phyloP scores from a whole-genome alignment of 2,113 vertebrate genomes.

The Ictidomys tridecemlineatus region DNA sequence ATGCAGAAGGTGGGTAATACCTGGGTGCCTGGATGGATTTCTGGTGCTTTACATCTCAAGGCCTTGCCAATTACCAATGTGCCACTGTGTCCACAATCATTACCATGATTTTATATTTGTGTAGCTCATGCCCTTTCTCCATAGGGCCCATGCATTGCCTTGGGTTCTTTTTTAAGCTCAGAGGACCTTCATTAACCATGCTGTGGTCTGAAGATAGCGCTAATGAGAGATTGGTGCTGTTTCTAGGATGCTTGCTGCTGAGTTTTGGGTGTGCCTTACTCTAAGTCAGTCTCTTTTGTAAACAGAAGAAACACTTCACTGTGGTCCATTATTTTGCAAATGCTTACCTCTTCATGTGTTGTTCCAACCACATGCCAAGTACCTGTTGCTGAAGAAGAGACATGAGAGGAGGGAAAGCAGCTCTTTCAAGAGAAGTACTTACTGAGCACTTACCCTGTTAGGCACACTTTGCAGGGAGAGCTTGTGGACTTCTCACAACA shows the following conservation, averaged over 20 bases:
- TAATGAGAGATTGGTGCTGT: not conserved
- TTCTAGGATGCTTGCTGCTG: not conserved
- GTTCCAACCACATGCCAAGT: not conserved
- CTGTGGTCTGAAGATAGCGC: not conserved
- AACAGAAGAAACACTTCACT: not conserved
- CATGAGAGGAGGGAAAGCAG: not conserved
- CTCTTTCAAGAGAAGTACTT: not conserved
- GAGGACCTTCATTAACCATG: not conserved
- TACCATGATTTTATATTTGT: not conserved
- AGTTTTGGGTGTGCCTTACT: not conserved
- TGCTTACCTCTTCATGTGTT: fast-evolving
- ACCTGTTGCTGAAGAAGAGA: not conserved
- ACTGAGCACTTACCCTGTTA: fast-evolving
- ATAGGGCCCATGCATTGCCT: not conserved
- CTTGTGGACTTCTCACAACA: not conserved
- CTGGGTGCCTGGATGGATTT: not conserved
- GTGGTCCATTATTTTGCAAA: not conserved
- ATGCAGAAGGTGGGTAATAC: not conserved
- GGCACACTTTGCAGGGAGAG: not conserved
- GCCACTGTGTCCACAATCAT: too few relatives aligned
- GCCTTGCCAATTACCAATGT: not conserved
- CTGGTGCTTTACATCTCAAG: not conserved
- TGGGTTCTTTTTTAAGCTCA: not conserved
- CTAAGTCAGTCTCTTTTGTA: not conserved
- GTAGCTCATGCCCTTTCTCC: not conserved